Evolutionary conservation across 2,888 invertebrate species (phyloP), one percentile per base, ranked within the genome.

Genomic region (Amphipyra tragopoginis): DNA sequence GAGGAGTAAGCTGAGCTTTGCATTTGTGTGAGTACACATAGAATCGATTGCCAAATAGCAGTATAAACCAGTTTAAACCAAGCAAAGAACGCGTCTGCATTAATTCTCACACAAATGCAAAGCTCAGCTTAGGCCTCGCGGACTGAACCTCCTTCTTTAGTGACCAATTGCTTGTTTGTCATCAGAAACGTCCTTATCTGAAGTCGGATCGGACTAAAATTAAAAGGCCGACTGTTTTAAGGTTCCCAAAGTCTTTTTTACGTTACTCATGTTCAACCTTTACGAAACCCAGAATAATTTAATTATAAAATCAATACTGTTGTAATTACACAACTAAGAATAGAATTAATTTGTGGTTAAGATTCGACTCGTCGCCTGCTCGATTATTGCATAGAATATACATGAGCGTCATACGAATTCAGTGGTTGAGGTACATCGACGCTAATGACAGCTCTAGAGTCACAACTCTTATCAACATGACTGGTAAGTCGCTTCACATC

Each of bases 331-430:
- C 9, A 8, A 10, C 21, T 21, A 26, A 44, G n/a, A 29, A 44
- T 29, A 44, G 13, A 29, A 33, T 13, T 29, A 40, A 40, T 8
- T 48, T 33, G 10, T 29, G 5, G 21, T 9, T 13, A 14, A 15
- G 10, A 42, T 7, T 43, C 10, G 14, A 38, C 11, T 36, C 42
- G n/a, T 38, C 29, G 21, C 43, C 34, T 39, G 36, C 21, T 48
- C 42, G n/a, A 57, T 45, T 55, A 65, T 65, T 42, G 15, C 21
- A 9, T 51, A 13, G 55, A 75, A 61, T 75, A 65, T 55, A 1
- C 57, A 47, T 56, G 53, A 72, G 50, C 53, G 40, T 44, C 52
- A 47, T 26, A 49, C 40, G 39, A 63, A 68, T 65, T 58, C 60
- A 51, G 50, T 43, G 42, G 38, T 14, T 61, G 33, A 53, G 26